phyloP scores from a whole-genome alignment of 2,888 invertebrate species.

The Electrophaes corylata region DNA sequence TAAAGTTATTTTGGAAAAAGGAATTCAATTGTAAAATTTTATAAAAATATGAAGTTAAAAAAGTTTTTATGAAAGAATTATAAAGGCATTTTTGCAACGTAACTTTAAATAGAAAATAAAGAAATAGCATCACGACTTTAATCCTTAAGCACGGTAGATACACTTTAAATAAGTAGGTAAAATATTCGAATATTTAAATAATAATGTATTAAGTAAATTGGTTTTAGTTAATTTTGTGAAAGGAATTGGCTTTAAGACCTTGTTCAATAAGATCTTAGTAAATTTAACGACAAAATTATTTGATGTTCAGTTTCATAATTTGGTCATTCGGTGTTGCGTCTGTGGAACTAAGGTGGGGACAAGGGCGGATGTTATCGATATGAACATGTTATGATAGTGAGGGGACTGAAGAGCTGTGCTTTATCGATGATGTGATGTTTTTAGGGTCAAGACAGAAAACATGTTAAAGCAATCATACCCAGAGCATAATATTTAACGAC shows the following conservation, averaged over 20 bases:
- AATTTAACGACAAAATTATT: conserved; percentile 13
- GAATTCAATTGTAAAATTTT: no score
- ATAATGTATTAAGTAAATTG: not conserved
- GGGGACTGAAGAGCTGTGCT: not conserved
- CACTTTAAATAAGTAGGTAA: no score
- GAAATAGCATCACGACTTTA: no score
- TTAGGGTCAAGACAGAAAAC: no score
- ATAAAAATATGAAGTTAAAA: no score
- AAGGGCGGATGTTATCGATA: conserved; percentile 2
- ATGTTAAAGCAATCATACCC: no score
- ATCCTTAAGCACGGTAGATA: no score
- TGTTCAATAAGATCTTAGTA: conserved; percentile 6
- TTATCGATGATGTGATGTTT: not conserved
- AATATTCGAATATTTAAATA: not conserved
- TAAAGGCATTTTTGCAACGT: no score
- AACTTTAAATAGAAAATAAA: no score
- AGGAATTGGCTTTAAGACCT: conserved; percentile 5
- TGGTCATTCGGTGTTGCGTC: conserved; percentile 2
- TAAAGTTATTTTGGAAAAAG: no score
- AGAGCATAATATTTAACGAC: no score
- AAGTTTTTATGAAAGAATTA: no score
- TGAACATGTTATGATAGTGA: not conserved
- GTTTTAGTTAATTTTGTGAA: not conserved
- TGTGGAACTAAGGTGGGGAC: not conserved
- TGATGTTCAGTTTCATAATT: conserved; percentile 13